Evolutionary conservation across 2,113 vertebrate species (phyloP).

Genomic region (Pituophis catenifer): DNA sequence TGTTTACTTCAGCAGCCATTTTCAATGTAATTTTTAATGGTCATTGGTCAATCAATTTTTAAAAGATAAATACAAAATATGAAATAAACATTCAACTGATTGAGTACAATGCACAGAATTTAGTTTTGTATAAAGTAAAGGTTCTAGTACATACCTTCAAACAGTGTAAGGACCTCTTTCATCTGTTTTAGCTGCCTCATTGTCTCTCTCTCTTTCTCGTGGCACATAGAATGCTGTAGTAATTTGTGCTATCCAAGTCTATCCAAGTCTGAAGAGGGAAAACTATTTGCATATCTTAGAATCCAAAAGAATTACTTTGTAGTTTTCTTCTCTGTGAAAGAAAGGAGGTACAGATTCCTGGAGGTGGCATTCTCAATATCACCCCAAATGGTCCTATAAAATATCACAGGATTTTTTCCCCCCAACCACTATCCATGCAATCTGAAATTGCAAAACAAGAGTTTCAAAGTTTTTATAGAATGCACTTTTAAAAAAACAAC

Average conservation of each 20-base stretch:
- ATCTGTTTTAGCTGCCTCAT: constrained; percentile 59
- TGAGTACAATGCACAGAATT: not conserved
- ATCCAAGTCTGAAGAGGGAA: constrained; percentile 65
- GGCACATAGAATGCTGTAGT: constrained; percentile 63
- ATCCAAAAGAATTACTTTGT: constrained; percentile 54
- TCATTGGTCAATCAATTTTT: not conserved
- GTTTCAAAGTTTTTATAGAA: not conserved
- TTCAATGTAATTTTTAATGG: not conserved
- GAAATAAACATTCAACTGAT: not conserved
- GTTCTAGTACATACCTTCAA: constrained; percentile 35
- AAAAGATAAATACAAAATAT: constrained; percentile 7
- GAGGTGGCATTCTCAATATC: constrained; percentile 47
- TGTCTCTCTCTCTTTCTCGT: constrained; percentile 47
- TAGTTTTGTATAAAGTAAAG: constrained; percentile 57
- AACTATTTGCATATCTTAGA: constrained; percentile 71
- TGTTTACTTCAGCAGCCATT: constrained; percentile 4
- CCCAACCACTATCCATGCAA: not conserved
- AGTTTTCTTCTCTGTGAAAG: constrained; percentile 35
- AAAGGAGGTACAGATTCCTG: constrained; percentile 32
- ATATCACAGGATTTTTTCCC: not conserved
- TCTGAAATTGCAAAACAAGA: constrained; percentile 5
- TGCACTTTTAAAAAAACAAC: not conserved
- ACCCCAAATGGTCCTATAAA: constrained; percentile 45
- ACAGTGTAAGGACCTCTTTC: constrained; percentile 44
- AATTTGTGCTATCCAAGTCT: constrained; percentile 67